Evolutionary conservation across 2,113 vertebrate genomes (phyloP).

Genomic region (Cryptomyrus ogoouensis): DNA sequence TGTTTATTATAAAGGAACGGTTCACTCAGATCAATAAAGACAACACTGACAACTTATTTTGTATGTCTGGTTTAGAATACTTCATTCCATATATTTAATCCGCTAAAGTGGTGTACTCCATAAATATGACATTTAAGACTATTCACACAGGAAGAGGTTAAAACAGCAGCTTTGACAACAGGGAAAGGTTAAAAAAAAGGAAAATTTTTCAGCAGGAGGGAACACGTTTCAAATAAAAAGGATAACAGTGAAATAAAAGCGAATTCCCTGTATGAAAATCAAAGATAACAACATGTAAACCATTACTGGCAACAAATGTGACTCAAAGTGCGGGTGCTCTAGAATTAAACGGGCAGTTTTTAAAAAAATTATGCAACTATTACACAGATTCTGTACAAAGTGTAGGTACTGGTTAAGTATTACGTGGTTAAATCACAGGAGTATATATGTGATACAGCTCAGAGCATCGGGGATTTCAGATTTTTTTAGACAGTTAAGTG

Average conservation of each 20-base stretch:
- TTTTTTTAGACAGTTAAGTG: constrained; percentile 9
- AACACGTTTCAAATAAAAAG: constrained; percentile 28
- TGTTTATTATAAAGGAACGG: background rate
- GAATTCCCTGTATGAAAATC: constrained; percentile 24
- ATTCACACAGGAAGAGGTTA: constrained; percentile 46
- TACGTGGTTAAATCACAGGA: constrained; percentile 27
- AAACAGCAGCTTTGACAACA: constrained; percentile 50
- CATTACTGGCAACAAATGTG: constrained; percentile 36
- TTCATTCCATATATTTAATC: constrained; percentile 49
- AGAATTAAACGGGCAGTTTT: constrained; percentile 36
- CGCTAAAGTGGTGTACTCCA: constrained; percentile 38
- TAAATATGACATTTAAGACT: constrained; percentile 45
- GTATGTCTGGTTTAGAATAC: constrained; percentile 35
- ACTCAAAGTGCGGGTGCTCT: constrained; percentile 79
- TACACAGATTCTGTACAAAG: constrained; percentile 22
- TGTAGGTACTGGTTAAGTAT: background rate
- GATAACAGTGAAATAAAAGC: constrained; percentile 22
- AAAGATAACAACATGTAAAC: constrained; percentile 36
- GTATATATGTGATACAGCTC: constrained; percentile 12
- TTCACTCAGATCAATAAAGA: background rate
- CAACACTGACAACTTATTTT: background rate
- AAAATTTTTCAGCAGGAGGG: constrained; percentile 40
- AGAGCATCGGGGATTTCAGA: constrained; percentile 15
- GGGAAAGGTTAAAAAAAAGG: constrained; percentile 34
- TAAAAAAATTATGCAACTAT: constrained; percentile 16